These are phyloP conservation scores for Drosophila parthenogenetica DNA, from an alignment of 2,888 invertebrate species.

Conservation along the genomic window DNA sequence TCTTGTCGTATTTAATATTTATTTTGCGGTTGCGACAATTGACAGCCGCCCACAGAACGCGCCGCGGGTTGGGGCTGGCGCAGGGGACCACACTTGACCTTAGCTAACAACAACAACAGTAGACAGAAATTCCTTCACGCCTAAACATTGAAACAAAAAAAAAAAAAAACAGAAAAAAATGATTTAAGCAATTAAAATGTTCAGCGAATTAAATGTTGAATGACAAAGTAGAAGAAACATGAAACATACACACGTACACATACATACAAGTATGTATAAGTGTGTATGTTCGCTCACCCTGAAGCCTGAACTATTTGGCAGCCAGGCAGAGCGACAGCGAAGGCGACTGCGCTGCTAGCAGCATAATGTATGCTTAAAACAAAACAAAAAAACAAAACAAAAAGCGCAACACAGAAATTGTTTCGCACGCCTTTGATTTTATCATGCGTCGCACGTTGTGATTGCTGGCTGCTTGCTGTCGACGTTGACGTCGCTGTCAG, in stretches of 20 bases:
- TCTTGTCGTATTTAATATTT: conserved; percentile 18
- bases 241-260: not conserved
- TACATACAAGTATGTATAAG: too few species aligned
- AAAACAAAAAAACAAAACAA: conserved; percentile 18
- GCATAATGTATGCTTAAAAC: conserved; percentile 58
- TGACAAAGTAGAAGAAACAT: conserved; percentile 54
- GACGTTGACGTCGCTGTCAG: conserved; percentile 15
- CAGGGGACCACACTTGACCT: conserved; percentile 68
- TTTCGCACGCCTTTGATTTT: conserved; percentile 77
- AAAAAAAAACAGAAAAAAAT: conserved; percentile 4
- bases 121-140: conserved; percentile 71
- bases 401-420: conserved; percentile 39
- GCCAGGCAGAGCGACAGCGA: conserved; percentile 14
- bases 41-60: conserved; percentile 46
- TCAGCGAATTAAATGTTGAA: conserved; percentile 70
- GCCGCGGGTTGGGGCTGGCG: not conserved
- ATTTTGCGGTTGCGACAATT: conserved; percentile 64
- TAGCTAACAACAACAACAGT: conserved; percentile 41
- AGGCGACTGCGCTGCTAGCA: conserved; percentile 29
- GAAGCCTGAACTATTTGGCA: conserved; percentile 38
- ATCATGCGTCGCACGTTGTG: conserved; percentile 72
- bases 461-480: conserved; percentile 23
- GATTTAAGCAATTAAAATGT: conserved; percentile 70
- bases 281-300: conserved; percentile 19
- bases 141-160: conserved; percentile 33